Base-by-base conservation (phyloP, 23 tunicate genomes). In the Ascidia mentula region DNA sequence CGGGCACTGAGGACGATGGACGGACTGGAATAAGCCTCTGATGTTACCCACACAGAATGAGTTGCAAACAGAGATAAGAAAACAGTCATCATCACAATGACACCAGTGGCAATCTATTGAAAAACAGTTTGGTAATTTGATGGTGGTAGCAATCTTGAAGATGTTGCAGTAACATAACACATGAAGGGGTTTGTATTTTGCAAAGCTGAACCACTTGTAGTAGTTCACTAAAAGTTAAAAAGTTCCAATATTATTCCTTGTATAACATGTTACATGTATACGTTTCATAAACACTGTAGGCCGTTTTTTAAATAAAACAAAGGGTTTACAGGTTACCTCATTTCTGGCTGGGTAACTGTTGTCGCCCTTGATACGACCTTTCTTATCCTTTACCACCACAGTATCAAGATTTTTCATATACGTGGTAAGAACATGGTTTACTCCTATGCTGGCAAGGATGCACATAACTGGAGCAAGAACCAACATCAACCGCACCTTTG, bases 391-490 rank as follows among this genome's bases (percentile, higher is more conserved):
- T 31, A 36, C 74, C 15, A 77, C 84, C 4, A 88, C 98, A 53
- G 80, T 40, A 59, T 93, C 93, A 1, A 93, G 87, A 40, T 93
- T 93, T 72, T 88, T 88, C 89, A 93, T 93, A 87, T 87, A 93
- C 32, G 84, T 71, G 0, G 94, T 79, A 24, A 93, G 92, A 1
- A 93, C 77, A 74, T 93, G 93, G 38, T 93, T 93, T 45, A 78
- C 87, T 0, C 98, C 99, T 37, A 96, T 96, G 26, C 95, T 92
- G 35, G 91, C 99, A 32, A 96, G 85, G 31, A 96, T 85, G 77
- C 97, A 91, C 93, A 96, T 92, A 26, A 96, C 99, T 2, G 99
- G 99, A 24, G 99, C 96, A 40, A 96, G 81, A 0, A 92, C 96
- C 85, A 96, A 38, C 99, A 96, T 96, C 20, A 96, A 80, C 83